Evolutionary conservation across 2,888 invertebrate genomes (phyloP), one percentile per base, ranked within the genome.

Genomic region (Allolobophora icterica): DNA sequence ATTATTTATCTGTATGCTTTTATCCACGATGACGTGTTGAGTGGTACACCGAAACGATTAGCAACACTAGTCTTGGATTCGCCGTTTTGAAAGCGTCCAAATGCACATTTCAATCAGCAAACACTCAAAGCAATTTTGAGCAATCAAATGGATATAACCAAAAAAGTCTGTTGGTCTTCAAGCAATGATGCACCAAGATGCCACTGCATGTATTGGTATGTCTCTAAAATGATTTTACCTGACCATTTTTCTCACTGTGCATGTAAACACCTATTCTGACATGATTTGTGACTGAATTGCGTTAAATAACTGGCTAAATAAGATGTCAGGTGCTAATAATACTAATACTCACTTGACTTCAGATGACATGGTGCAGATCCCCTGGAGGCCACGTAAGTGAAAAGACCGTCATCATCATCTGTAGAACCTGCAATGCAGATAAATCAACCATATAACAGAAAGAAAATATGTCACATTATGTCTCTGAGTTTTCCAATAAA

Each of bases 311-410:
- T 30, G 13, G 71, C 30, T 71, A n/a, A n/a, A 71, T n/a, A n/a
- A 71, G 30, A n/a, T 8, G n/a, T n/a, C n/a, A 71, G 13, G 4
- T 71, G 24, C 11, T 71, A n/a, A 71, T 30, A 71, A n/a, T 71
- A 71, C n/a, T 71, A 11, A 71, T 71, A 71, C n/a, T 71, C n/a
- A 71, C 71, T 71, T 71, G 71, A n/a, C 71, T 71, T 71, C 71
- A 71, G 71, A n/a, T 71, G 71, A 71, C n/a, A 71, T n/a, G 4
- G 71, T n/a, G n/a, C n/a, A 71, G 71, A 71, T 71, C 71, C 71
- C 5, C n/a, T 71, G 71, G 71, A 4, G n/a, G 71, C 11, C 3
- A 0, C 11, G 71, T 71, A 71, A n/a, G 71, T 71, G n/a, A 71
- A 71, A 71, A 71, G 30, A 1, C n/a, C n/a, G n/a, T n/a, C n/a